Percentiles rank a stretch among this genome's conserved stretches.
These are phyloP conservation scores for Mimachlamys varia DNA, from an alignment of 2,888 invertebrate genomes.

Conservation along the genomic window DNA sequence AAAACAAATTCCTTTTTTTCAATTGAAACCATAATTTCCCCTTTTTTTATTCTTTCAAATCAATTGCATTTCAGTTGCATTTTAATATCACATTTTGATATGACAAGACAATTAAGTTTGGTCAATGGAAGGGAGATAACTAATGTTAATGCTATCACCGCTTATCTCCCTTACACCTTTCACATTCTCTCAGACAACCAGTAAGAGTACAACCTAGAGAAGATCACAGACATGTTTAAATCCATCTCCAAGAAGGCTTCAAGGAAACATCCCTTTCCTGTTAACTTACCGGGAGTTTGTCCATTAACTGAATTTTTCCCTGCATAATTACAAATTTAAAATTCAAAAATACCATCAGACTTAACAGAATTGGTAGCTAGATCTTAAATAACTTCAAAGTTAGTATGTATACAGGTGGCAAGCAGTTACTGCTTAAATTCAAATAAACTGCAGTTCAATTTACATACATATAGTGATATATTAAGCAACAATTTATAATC, in stretches of 20 bases:
- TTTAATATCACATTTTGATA: neutral
- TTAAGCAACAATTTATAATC: no score
- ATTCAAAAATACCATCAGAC: neutral
- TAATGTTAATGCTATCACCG: slow-evolving; percentile 10
- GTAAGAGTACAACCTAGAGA: neutral
- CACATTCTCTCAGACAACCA: neutral
- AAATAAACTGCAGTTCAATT: no score
- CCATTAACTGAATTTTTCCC: slow-evolving; percentile 21
- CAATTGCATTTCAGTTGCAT: neutral
- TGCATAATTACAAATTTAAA: neutral
- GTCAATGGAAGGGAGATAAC: slow-evolving; percentile 9
- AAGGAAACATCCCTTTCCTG: neutral
- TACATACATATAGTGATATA: no score
- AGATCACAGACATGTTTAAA: neutral
- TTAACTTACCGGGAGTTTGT: neutral
- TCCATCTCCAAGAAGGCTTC: neutral
- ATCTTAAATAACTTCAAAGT: no score
- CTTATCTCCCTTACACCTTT: neutral
- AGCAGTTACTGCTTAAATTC: no score
- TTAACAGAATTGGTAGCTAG: no score
- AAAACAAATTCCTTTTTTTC: no score
- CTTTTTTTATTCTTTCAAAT: no score
- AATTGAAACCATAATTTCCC: no score
- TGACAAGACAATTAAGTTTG: neutral
- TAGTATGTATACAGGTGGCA: no score